Evolutionary conservation across 2,888 invertebrate genomes (phyloP), one percentile per base, ranked within the genome.

Genomic region (Emesis furor): DNA sequence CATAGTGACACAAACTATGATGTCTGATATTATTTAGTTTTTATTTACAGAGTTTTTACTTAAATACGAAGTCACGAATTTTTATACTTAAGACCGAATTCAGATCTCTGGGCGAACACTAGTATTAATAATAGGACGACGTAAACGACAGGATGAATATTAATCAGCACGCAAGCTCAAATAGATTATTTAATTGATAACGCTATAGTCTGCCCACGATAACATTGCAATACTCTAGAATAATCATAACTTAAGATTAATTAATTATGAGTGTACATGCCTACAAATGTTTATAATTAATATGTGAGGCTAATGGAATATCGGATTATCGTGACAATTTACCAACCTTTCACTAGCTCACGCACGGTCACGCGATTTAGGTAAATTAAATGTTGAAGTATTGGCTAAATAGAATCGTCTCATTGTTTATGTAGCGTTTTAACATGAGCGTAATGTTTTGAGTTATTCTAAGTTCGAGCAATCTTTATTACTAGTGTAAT

Each of bases 261-360:
- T 32, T 14, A 35, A 67, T 35, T 12, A 67, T 67, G 35, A 35
- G 35, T 1, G 24, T 24, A 24, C 24, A 67, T 32, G 12, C 2
- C 35, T 32, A 67, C 32, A 67, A 67, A 67, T 35, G 32, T 67
- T 67, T 35, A 35, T 3, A 35, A 67, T 67, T 67, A 67, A 32
- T 12, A 6, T 67, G 35, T 14, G 35, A 67, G 35, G 35, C n/a
- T 35, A 67, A 35, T 67, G 14, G 32, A 65, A 32, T 2, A 67
- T 14, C 35, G 65, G 65, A 65, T 32, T 35, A 65, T 65, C 65
- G 65, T 65, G 65, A 65, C 62, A 62, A 62, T n/a, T 51, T n/a
- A 51, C 65, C 35, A 65, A 65, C 65, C 32, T 65, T 65, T 65
- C 65, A 65, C 65, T 65, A 32, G 14, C 65, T 14, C 32, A 65